A percentile compares a stretch with the other conserved stretches of the same genome.
phyloP scores from a whole-genome alignment of 1,140 invertebrate genomes.

The Cheumatopsyche charites region DNA sequence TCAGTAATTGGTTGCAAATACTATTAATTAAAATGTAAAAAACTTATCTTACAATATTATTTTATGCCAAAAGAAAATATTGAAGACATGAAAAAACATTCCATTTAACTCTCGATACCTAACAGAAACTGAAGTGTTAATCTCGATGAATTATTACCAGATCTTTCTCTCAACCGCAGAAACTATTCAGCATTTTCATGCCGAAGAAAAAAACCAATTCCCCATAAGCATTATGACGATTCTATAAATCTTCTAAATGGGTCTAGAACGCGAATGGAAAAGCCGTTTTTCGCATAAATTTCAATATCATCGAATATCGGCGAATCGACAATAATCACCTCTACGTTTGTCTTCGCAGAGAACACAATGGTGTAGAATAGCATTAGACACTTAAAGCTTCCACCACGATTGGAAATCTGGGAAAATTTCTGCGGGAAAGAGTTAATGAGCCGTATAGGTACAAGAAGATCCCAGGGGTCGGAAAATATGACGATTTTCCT shows the following conservation, averaged over 20 bases:
- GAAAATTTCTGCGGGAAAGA: not conserved
- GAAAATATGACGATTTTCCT: constrained; percentile 26
- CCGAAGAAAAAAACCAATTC: constrained; percentile 10
- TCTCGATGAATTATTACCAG: too few species aligned
- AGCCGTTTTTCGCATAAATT: constrained; percentile 17
- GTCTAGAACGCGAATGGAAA: constrained; percentile 6
- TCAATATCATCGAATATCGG: constrained; percentile 15
- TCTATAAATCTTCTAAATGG: constrained; percentile 22
- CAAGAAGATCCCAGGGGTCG: constrained; percentile 4
- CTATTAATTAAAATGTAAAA: too few species aligned
- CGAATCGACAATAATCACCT: not conserved
- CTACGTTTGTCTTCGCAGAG: too few species aligned
- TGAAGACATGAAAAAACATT: too few species aligned
- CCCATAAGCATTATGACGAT: constrained; percentile 5
- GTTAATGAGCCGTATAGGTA: constrained; percentile 20
- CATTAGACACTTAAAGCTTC: too few species aligned
- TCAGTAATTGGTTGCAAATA: too few species aligned
- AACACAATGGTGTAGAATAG: too few species aligned
- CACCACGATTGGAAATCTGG: not conserved
- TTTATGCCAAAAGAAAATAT: too few species aligned
- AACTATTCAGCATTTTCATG: constrained; percentile 3
- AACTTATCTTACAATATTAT: too few species aligned
- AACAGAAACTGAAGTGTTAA: too few species aligned
- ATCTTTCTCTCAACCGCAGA: too few species aligned
- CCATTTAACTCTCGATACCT: too few species aligned